A percentile compares a stretch with the other conserved stretches of the same genome.
Conservation (phyloP, 1,140 invertebrate species). For the Oreohelix idahoensis region DNA sequence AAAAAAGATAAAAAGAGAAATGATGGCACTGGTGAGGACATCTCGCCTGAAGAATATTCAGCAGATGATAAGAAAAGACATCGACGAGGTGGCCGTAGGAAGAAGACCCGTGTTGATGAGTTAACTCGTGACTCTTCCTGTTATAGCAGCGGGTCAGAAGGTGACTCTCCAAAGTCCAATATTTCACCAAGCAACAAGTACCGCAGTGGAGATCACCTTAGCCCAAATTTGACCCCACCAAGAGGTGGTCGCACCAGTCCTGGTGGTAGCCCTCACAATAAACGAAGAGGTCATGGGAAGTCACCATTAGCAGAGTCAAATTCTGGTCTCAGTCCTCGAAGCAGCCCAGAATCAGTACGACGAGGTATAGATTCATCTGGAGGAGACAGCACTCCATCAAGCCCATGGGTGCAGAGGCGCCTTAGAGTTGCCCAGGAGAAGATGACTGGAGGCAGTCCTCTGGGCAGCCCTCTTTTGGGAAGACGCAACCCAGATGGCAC, state of each 20-base stretch:
- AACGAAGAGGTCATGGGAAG: constrained; percentile 61
- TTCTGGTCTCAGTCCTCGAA: constrained; percentile 62
- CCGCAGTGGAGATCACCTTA: constrained; percentile 52
- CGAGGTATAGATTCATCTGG: constrained; percentile 56
- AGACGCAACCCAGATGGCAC: constrained; percentile 52
- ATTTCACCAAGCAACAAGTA: constrained; percentile 18
- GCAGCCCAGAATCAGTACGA: constrained; percentile 64
- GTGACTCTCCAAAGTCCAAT: constrained; percentile 49
- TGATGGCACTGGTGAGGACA: constrained; percentile 33
- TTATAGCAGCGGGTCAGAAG: constrained; percentile 69
- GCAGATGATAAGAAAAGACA: constrained; percentile 62
- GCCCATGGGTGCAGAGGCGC: constrained; percentile 75
- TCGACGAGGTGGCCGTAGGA: constrained; percentile 59
- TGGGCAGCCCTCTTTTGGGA: constrained; percentile 55
- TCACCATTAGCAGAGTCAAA: constrained; percentile 62
- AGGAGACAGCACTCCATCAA: constrained; percentile 63
- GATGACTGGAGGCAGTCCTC: constrained; percentile 55
- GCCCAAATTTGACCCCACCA: constrained; percentile 53
- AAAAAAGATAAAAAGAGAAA: constrained; percentile 31
- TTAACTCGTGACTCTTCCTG: constrained; percentile 61
- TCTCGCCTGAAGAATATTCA: constrained; percentile 53
- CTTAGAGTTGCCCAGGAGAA: constrained; percentile 69
- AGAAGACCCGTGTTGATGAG: constrained; percentile 64
- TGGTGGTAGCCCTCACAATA: constrained; percentile 61
- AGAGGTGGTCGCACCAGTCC: constrained; percentile 66